A percentile compares a stretch with the other conserved stretches of the same genome.
phyloP scores from a whole-genome alignment of 2,113 vertebrate species.

The Centrocercus urophasianus region DNA sequence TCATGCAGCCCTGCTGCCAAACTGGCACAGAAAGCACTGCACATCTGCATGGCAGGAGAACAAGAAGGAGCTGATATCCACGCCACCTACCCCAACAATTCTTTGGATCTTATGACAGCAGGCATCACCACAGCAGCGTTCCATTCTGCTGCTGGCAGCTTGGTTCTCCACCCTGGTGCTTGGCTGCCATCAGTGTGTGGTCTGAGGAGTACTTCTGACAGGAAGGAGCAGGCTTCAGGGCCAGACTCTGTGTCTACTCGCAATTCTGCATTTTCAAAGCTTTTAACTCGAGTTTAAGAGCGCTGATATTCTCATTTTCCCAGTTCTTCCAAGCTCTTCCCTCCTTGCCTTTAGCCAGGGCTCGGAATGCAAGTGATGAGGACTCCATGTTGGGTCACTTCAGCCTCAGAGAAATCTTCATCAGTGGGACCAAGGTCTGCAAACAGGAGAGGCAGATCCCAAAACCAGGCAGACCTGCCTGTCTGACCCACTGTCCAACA shows the following conservation, averaged over 20 bases:
- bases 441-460: background rate
- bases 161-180: background rate
- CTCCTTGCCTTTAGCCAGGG: background rate
- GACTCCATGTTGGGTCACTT: background rate
- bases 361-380: background rate
- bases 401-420: background rate
- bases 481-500: background rate
- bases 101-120: background rate
- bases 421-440: background rate
- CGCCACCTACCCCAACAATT: background rate
- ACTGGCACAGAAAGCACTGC: background rate
- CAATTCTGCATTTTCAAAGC: background rate
- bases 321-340: background rate
- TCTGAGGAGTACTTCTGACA: background rate
- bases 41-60: background rate
- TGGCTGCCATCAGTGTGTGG: fast-evolving
- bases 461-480: background rate
- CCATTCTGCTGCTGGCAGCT: background rate
- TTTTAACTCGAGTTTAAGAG: background rate
- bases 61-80: background rate
- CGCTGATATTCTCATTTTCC: background rate
- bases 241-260: background rate
- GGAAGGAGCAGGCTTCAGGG: background rate
- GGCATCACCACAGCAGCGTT: fast-evolving
- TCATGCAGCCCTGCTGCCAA: background rate